Evolutionary conservation across 2,888 invertebrate species (phyloP).

Genomic region (Odontocerum albicorne): DNA sequence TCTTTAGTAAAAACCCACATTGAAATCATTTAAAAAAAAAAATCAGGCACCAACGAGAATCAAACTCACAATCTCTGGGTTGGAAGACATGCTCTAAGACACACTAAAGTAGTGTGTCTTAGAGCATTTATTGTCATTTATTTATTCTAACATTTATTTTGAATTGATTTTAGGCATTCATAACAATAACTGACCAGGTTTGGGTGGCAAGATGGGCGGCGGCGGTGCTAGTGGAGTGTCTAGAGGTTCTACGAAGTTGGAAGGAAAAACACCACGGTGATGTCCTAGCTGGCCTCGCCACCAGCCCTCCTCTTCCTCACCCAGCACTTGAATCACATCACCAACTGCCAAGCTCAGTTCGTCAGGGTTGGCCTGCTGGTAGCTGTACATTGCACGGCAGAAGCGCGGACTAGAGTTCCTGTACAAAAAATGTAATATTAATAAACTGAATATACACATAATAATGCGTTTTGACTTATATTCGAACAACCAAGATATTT

Average conservation of each 20-base stretch:
- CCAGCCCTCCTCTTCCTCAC: conserved; percentile 91
- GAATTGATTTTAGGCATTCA: no score
- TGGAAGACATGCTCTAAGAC: no score
- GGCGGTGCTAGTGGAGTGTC: conserved; percentile 53
- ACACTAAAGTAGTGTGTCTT: no score
- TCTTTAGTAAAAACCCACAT: no score
- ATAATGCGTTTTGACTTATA: background rate
- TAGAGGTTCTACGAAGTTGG: conserved; percentile 85
- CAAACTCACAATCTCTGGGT: no score
- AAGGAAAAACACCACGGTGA: conserved; percentile 90
- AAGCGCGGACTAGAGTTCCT: conserved; percentile 55
- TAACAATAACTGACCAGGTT: conserved; percentile 61
- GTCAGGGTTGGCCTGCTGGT: conserved; percentile 91
- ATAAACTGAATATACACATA: background rate
- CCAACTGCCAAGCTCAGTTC: conserved; percentile 86
- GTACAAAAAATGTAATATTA: conserved; percentile 7
- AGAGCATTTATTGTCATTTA: no score
- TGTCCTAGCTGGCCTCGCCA: conserved; percentile 86
- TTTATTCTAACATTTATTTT: no score
- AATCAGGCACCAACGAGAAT: no score
- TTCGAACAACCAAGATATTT: no score
- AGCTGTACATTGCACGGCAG: conserved; percentile 87
- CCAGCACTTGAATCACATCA: conserved; percentile 87
- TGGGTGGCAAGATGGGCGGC: conserved; percentile 65
- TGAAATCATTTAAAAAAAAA: no score